Conservation (phyloP, 2,113 vertebrate species). For the Apteryx mantelli region DNA sequence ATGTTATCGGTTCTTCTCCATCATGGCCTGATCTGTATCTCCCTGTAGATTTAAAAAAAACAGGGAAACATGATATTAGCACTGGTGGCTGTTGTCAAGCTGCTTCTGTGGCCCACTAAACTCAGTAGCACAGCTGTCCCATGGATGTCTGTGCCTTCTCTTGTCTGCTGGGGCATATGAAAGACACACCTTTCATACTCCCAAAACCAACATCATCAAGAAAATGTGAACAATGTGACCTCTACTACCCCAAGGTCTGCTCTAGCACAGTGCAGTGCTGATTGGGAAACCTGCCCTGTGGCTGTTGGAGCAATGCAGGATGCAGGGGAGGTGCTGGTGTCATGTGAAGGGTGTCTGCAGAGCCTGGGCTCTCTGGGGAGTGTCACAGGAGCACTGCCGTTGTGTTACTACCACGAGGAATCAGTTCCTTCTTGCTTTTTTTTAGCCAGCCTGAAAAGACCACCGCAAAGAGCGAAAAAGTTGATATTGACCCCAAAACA, state of each 20-base stretch:
- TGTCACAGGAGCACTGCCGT: not conserved
- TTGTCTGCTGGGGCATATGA: not conserved
- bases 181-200: not conserved
- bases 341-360: not conserved
- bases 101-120: not conserved
- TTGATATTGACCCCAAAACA: not conserved
- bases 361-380: not conserved
- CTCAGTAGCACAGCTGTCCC: not conserved
- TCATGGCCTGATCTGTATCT: not conserved
- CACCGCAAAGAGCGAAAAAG: not conserved
- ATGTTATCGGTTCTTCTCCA: fast-evolving
- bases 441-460: not conserved
- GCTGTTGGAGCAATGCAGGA: not conserved
- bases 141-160: fast-evolving
- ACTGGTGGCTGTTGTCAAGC: not conserved
- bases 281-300: not conserved
- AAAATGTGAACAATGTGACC: not conserved
- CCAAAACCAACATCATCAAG: not conserved
- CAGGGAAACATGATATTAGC: not conserved
- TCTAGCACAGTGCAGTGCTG: not conserved
- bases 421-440: not conserved
- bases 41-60: not conserved
- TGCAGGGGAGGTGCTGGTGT: not conserved
- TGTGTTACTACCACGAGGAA: not conserved
- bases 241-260: not conserved